Evolutionary conservation across 2,888 invertebrate species (phyloP), one percentile per base, ranked within the genome.

Genomic region (Scaptomyza flava): DNA sequence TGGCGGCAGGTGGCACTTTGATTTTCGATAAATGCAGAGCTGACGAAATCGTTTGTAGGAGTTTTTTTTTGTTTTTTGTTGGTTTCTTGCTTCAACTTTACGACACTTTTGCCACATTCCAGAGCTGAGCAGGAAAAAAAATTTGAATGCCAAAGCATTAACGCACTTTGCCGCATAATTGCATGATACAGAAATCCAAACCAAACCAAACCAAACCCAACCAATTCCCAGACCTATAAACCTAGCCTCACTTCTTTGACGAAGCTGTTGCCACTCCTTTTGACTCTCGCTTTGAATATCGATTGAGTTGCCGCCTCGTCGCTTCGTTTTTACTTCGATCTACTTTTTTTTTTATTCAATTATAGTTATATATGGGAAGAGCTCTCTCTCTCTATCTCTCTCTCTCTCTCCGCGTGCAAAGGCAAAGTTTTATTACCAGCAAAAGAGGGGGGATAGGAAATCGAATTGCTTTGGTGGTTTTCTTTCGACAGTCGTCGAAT

Each of bases 71-170:
- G 27, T 34, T 50, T 51, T 33, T 33, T 17, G 43, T 41, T 36
- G 17, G 12, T 11, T 27, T n/a, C 4, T 27, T 27, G 1, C 0
- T 27, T 6, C 6, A 6, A 27, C 27, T 12, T 20, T 48, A 57
- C 66, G 72, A 73, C 77, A 73, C 76, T 74, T 86, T 72, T 63
- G 41, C 75, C 67, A 47, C 81, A 76, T 73, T 76, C 81, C 74
- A 77, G 47, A 43, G 36, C 27, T 34, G 36, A 9, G 11, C n/a
- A 36, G 31, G 33, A 11, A 34, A 34, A 11, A 9, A 68, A 74
- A 86, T 88, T 88, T 86, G 86, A 87, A 88, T 88, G 77, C 77
- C 87, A 88, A 87, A 82, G 84, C 84, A 69, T 83, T 83, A 88
- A 76, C 72, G 78, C 73, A 78, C 72, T 78, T 75, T 79, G 80